Evolutionary conservation across 1,140 invertebrate genomes (phyloP).

Genomic region (Danaus melanippus): DNA sequence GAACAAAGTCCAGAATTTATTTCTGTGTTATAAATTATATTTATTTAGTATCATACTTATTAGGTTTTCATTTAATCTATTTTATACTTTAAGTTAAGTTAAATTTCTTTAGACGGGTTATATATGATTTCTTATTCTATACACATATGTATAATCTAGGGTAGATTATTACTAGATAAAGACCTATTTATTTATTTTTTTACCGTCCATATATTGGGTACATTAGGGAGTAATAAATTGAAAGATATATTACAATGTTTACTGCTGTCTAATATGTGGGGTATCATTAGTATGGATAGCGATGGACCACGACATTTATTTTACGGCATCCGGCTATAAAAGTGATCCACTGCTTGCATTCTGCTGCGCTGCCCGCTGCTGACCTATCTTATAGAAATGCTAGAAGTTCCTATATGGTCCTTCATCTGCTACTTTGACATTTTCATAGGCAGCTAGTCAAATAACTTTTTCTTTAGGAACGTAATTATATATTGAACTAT

Average conservation of each 20-base stretch:
- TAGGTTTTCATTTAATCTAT: too few species aligned
- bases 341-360: constrained; percentile 69
- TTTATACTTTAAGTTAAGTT: too few species aligned
- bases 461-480: too few species aligned
- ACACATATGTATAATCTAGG: too few species aligned
- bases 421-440: too few species aligned
- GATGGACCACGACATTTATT: constrained; percentile 70
- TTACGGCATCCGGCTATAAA: constrained; percentile 70
- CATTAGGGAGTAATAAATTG: constrained; percentile 8
- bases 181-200: too few species aligned
- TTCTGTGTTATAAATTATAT: constrained; percentile 6
- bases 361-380: constrained; percentile 49
- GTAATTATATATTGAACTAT: too few species aligned
- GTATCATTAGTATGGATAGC: constrained; percentile 56
- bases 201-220: neutral
- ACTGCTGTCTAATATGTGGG: constrained; percentile 39
- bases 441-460: too few species aligned
- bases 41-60: too few species aligned
- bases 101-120: too few species aligned
- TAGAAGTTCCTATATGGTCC: constrained; percentile 8
- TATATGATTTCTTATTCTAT: too few species aligned
- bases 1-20: constrained; percentile 14
- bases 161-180: too few species aligned
- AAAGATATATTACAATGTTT: constrained; percentile 27
- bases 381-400: constrained; percentile 14